Base-by-base conservation (phyloP, 2,888 invertebrate species). In the Brachypalpus laphriformis region DNA sequence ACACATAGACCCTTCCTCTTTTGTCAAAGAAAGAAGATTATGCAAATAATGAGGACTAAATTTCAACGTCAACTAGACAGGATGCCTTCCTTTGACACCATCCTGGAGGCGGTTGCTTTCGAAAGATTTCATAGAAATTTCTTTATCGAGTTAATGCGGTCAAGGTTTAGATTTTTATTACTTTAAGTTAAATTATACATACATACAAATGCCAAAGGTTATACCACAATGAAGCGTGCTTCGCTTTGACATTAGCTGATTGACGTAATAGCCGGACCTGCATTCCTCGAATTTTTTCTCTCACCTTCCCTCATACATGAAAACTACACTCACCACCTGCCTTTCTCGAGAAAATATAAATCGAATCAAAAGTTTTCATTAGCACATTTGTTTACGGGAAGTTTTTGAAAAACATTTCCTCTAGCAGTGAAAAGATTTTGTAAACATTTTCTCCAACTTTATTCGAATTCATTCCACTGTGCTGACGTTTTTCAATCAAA, bases 31-130 rank as follows among this genome's bases (percentile, higher is more conserved):
- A 34, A 49, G 37, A 45, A 78, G 49, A 68, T 74, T 74, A 51
- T 63, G 51, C 63, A 47, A 66, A 74, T 68, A 78, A 70, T 65
- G 65, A 75, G 81, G 54, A 85, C 57, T 51, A 37, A 81, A 81
- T 74, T 75, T 85, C 85, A 80, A 68, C 7, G 9, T 49, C 31
- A 45, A 47, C 63, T 70, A 51, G 61, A 63, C 61, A 56, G 54
- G 61, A 61, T 63, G 49, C 2, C 1, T 51, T 34, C 9, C 11
- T 40, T 40, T 54, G 16, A 42, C 61, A 63, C 20, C n/a, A 3
- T 34, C 5, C 37, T 37, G 1, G 3, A 40, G 14, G 40, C 5
- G 40, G n/a, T 40, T 40, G 14, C 40, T 5, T 40, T 40, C 5
- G 6, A 14, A 40, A 1, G 1, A 40, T 40, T 40, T 40, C 11